phyloP scores from a whole-genome alignment of 2,797 vertebrate genomes.

The Sebastes steindachneri region DNA sequence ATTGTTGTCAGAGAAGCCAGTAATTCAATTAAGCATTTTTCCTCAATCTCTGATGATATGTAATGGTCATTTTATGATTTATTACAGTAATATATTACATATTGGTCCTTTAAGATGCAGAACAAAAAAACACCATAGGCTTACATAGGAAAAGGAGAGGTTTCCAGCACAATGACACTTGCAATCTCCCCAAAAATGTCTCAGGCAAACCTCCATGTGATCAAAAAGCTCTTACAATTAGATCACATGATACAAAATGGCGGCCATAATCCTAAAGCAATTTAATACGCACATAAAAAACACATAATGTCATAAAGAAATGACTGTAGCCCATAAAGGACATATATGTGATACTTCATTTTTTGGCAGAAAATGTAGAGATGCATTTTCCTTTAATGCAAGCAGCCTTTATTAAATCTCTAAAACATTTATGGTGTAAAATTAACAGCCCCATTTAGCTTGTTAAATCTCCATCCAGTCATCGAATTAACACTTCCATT shows the following conservation, averaged over 20 bases:
- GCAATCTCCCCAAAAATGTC: not conserved
- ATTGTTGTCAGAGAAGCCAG: no score
- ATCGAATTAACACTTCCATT: slow-evolving; percentile 48
- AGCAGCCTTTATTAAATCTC: not conserved
- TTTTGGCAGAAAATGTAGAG: not conserved
- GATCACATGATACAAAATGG: slow-evolving; percentile 2
- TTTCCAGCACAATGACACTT: not conserved
- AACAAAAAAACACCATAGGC: no score
- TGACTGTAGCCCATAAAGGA: not conserved
- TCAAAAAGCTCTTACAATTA: not conserved
- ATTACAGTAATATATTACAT: no score
- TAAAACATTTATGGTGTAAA: slow-evolving; percentile 29
- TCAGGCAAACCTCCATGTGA: not conserved
- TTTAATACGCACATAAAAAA: not conserved
- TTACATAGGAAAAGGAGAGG: accelerated
- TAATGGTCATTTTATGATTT: no score
- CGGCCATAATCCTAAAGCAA: not conserved
- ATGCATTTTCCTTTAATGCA: not conserved
- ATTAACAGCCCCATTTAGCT: slow-evolving; percentile 37
- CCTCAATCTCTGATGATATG: no score
- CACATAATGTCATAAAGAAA: not conserved
- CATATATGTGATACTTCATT: not conserved
- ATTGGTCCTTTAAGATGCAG: no score
- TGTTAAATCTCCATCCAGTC: slow-evolving; percentile 29
- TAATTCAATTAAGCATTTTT: no score